Conservation (phyloP, 2,888 invertebrate genomes). For the Hirtodrosophila alboralis region DNA sequence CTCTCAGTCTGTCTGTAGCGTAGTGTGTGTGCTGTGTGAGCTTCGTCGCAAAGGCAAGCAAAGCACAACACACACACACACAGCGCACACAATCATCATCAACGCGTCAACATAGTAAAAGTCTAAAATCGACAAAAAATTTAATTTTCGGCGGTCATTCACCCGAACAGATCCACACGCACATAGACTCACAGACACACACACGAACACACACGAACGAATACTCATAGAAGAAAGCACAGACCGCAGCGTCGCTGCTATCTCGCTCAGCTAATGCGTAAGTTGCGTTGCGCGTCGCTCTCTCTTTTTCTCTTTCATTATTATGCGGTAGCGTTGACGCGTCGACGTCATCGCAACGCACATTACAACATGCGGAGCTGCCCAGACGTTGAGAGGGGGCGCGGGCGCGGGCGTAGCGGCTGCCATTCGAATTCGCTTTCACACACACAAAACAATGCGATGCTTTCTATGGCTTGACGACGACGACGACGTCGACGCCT, state of each 20-base stretch:
- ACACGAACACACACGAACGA: constrained; percentile 20
- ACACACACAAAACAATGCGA: constrained; percentile 44
- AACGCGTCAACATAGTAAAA: constrained; percentile 81
- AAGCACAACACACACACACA: constrained; percentile 56
- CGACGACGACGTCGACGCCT: constrained; percentile 12
- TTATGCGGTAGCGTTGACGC: constrained; percentile 68
- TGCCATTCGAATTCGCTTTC: constrained; percentile 58
- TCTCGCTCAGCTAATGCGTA: constrained; percentile 34
- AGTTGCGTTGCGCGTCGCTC: constrained; percentile 20
- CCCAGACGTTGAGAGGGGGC: neutral
- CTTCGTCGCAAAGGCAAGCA: constrained; percentile 39
- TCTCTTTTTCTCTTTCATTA: constrained; percentile 33
- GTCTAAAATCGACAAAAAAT: constrained; percentile 82
- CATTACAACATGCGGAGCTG: constrained; percentile 60
- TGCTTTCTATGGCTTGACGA: constrained; percentile 73
- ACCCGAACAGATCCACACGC: constrained; percentile 72
- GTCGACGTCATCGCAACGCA: constrained; percentile 63
- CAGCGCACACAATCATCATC: constrained; percentile 63
- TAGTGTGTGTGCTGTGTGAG: constrained; percentile 26
- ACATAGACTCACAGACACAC: constrained; percentile 17
- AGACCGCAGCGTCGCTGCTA: constrained; percentile 7
- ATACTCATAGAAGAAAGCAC: constrained; percentile 37
- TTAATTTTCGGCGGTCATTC: constrained; percentile 84
- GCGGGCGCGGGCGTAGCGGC: too few species aligned
- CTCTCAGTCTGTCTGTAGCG: too few species aligned